Evolutionary conservation across 2,113 vertebrate species (phyloP), one percentile per base, ranked within the genome.

Genomic region (Zosterops borbonicus): DNA sequence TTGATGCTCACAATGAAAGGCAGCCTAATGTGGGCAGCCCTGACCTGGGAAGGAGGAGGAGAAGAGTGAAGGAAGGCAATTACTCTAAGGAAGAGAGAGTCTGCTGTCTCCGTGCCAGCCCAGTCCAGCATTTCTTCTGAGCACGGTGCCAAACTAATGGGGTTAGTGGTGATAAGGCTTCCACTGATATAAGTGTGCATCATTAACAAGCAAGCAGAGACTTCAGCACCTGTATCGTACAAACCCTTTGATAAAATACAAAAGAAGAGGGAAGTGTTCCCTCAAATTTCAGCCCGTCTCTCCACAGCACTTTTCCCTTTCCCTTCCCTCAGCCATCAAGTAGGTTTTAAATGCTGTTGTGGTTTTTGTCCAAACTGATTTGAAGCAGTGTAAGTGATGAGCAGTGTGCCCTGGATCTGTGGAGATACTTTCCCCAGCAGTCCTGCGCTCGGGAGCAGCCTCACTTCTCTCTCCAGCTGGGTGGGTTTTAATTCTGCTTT

Each of bases 401-500:
- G 33, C 81, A 24, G 4, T 1, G 25, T 55, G 70, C 67, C 33
- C 59, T 55, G 53, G 10, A 12, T 62, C 42, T 50, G 50, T 39
- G 39, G 82, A 65, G 71, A 8, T 73, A 3, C 59, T 65, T 85
- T 74, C 47, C 35, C 47, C 47, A 41, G 27, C 0, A 5, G 47
- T 86, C 75, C 70, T 62, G 84, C 0, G 1, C 71, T 75, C 0
- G 0, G 58, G n/a, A 90, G 77, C 83, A 78, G 76, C 49, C 25
- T 79, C 81, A 14, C 47, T 59, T 73, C 67, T 89, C 74, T 82
- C 94, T 95, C 46, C 90, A 83, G 67, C 49, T 77, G 87, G 59
- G 18, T 88, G 79, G 52, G 55, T 87, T 96, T 91, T 88, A 94
- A 91, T 94, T 89, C 79, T 76, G 46, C 46, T 80, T 58, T 58